A percentile compares a stretch with the other conserved stretches of the same genome.
These are phyloP conservation scores for Pelusios castaneus DNA, from an alignment of 2,113 vertebrate species.

Conservation along the genomic window DNA sequence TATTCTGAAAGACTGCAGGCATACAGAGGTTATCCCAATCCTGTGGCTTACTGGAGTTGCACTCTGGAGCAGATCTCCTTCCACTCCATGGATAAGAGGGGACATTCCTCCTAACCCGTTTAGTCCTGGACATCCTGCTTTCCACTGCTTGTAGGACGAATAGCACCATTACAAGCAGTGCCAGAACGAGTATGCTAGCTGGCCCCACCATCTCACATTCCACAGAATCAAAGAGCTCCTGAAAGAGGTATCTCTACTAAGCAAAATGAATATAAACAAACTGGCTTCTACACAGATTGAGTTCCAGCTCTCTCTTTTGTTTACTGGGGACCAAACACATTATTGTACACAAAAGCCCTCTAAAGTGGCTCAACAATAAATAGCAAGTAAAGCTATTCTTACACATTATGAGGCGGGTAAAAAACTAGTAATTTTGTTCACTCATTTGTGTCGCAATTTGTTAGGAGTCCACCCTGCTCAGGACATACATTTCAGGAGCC, in stretches of 20 bases:
- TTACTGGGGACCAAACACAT: no score
- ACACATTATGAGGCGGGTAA: rapidly evolving
- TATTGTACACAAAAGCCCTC: rapidly evolving
- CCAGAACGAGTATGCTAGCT: background rate
- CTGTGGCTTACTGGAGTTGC: background rate
- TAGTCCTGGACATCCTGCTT: background rate
- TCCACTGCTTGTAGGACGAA: background rate
- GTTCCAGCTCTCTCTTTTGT: rapidly evolving
- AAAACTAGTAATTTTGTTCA: background rate
- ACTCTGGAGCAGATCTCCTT: no score
- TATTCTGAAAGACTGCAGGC: rapidly evolving
- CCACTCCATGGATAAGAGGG: rapidly evolving
- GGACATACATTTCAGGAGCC: background rate
- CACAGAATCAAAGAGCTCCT: rapidly evolving
- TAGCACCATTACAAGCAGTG: background rate
- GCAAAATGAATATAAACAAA: background rate
- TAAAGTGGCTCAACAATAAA: background rate
- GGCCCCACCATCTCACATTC: background rate
- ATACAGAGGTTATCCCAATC: background rate
- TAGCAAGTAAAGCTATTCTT: background rate
- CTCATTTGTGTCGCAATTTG: background rate
- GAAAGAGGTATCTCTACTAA: rapidly evolving
- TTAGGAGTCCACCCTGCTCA: rapidly evolving
- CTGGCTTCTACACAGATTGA: background rate
- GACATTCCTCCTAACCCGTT: background rate